Evolutionary conservation across 1,140 invertebrate species (phyloP).

Genomic region (Archegozetes longisetosus): DNA sequence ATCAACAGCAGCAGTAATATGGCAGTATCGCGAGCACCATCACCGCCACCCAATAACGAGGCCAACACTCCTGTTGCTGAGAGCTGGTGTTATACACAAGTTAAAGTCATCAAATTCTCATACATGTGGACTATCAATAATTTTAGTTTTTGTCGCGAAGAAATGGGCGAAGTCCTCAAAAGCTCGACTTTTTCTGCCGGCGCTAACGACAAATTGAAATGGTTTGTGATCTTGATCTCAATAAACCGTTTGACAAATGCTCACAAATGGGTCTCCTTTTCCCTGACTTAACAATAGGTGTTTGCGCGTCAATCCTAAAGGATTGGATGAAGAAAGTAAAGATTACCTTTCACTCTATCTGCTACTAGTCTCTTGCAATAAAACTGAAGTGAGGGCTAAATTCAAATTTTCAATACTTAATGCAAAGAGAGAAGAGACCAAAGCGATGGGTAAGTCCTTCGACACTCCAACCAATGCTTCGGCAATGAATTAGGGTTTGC

Average conservation of each 20-base stretch:
- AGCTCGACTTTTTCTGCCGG: slow-evolving; percentile 98
- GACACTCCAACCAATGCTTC: background rate
- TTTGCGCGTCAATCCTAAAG: slow-evolving; percentile 97
- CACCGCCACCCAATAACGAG: slow-evolving; percentile 18
- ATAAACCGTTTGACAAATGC: background rate
- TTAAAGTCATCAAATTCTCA: slow-evolving; percentile 99
- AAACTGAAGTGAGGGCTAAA: slow-evolving; percentile 97
- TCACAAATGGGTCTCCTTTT: background rate
- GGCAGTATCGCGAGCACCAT: slow-evolving; percentile 21
- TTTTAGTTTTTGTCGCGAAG: slow-evolving; percentile 98
- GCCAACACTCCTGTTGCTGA: slow-evolving; percentile 22
- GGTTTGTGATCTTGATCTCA: slow-evolving; percentile 40
- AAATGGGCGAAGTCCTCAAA: slow-evolving; percentile 99
- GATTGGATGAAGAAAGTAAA: slow-evolving; percentile 98
- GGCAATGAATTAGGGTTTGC: slow-evolving; percentile 1
- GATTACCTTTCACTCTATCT: slow-evolving; percentile 98
- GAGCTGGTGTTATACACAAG: slow-evolving; percentile 42
- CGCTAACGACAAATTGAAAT: slow-evolving; percentile 98
- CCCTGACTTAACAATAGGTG: slow-evolving; percentile 45
- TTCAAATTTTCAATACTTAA: slow-evolving; percentile 99
- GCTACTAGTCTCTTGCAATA: slow-evolving; percentile 95
- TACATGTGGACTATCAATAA: slow-evolving; percentile 99
- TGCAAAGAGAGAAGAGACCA: slow-evolving; percentile 98
- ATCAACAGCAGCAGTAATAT: slow-evolving; percentile 10
- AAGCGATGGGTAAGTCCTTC: slow-evolving; percentile 73